Evolutionary conservation across 2,888 invertebrate species (phyloP), one percentile per base, ranked within the genome.

Genomic region (Rhabditoides inermis): DNA sequence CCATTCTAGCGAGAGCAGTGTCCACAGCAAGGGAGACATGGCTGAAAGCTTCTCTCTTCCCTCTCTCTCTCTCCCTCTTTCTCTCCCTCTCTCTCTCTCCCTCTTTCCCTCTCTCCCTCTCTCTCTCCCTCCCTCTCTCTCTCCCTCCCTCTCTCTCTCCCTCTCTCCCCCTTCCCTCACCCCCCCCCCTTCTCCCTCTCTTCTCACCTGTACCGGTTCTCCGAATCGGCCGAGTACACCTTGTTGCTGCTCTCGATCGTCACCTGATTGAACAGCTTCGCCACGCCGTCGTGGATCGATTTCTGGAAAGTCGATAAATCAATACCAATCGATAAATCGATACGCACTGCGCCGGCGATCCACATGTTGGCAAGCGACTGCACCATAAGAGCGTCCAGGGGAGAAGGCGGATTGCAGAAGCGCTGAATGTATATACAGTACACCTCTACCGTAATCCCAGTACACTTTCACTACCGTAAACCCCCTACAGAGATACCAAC

Each of bases 351-450:
- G 46, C 80, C 80, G 25, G 92, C 90, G 50, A 98, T 88, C 55
- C 95, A 88, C 86, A 99, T 95, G 77, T 91, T 91, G 15, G 95
- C 95, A 44, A 99, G 82, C 79, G 95, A 95, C 78, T 92, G 90
- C 5, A 99, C 89, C 70, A 99, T 98, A 26, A 95, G 80, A 0
- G 87, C 86, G 78, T 98, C 95, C 58, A 95, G 82, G 6, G 87
- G 84, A 0, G 90, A 89, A 0, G 94, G 91, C 0, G 90, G 88
- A 39, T 89, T 86, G 74, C 92, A 92, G 75, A 98, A 86, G 28
- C 83, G 83, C 78, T 98, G 94, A 74, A 92, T 90, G 77, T 95
- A 91, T 78, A 98, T 94, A n/a, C n/a, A n/a, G n/a, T n/a, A n/a
- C n/a, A n/a, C n/a, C n/a, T n/a, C 7, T 22, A 37, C 12, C 10